Evolutionary conservation across 2,113 vertebrate genomes (phyloP).

Genomic region (Pardalotus punctatus): DNA sequence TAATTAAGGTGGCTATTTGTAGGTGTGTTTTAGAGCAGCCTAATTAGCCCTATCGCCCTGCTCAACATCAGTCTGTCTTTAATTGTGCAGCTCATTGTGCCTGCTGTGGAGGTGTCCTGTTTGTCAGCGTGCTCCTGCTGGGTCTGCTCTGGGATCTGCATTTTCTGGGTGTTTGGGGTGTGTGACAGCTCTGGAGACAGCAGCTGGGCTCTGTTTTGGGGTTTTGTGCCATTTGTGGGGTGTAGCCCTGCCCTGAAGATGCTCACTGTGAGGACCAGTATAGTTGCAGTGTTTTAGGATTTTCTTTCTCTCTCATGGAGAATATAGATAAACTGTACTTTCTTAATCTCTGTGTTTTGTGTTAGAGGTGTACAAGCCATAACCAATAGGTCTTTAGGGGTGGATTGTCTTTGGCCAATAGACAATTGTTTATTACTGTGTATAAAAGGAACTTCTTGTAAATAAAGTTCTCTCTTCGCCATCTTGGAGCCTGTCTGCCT

Average conservation of each 20-base stretch:
- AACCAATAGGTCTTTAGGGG: too few species aligned
- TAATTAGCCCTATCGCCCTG: not conserved
- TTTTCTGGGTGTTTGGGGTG: not conserved
- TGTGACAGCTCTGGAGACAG: not conserved
- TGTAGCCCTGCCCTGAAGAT: not conserved
- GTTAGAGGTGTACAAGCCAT: too few species aligned
- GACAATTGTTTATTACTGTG: too few species aligned
- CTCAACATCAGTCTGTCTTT: not conserved
- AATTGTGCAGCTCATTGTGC: not conserved
- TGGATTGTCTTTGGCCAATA: too few species aligned
- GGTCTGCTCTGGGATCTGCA: accelerated
- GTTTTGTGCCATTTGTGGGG: not conserved
- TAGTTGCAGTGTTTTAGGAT: too few species aligned
- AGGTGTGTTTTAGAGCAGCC: not conserved
- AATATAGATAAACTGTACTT: too few species aligned
- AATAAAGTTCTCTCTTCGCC: too few species aligned
- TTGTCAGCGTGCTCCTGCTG: not conserved
- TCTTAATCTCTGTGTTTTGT: too few species aligned
- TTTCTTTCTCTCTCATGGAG: too few species aligned
- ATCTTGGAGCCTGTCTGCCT: too few species aligned
- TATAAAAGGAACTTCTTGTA: too few species aligned
- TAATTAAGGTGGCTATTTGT: not conserved
- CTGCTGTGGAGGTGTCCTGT: not conserved
- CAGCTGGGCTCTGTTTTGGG: not conserved
- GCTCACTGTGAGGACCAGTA: not conserved